phyloP scores from a whole-genome alignment of 1,140 invertebrate genomes.

The Eriosoma lanigerum region DNA sequence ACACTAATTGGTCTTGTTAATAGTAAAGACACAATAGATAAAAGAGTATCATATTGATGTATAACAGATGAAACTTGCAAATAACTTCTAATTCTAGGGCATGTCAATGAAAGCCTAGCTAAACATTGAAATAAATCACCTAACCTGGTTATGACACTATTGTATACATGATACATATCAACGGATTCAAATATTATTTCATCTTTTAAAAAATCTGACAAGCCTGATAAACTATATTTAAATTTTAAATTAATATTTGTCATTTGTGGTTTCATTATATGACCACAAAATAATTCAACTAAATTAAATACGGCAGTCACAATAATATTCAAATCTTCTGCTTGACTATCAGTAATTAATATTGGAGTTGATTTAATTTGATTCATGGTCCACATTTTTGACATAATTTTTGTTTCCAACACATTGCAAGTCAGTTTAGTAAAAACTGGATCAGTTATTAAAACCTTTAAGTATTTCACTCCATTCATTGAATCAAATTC shows the following conservation, averaged over 20 bases:
- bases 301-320: conserved; percentile 41
- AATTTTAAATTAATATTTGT: conserved; percentile 44
- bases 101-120: conserved; percentile 40
- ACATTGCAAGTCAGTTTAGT: conserved; percentile 65
- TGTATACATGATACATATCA: conserved; percentile 15
- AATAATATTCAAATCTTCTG: conserved; percentile 50
- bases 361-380: conserved; percentile 47
- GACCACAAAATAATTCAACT: conserved; percentile 36
- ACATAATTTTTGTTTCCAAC: conserved; percentile 64
- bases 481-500: conserved; percentile 65
- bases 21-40: conserved; percentile 42
- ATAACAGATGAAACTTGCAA: conserved; percentile 45
- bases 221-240: conserved; percentile 34
- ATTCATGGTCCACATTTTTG: conserved; percentile 47
- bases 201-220: conserved; percentile 36
- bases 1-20: conserved; percentile 32
- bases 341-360: conserved; percentile 47
- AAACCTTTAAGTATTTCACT: conserved; percentile 62
- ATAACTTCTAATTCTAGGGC: conserved; percentile 45
- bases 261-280: conserved; percentile 23
- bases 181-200: conserved; percentile 16
- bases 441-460: conserved; percentile 62
- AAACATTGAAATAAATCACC: conserved; percentile 50
- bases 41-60: conserved; percentile 44
- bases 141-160: conserved; percentile 40